Evolutionary conservation across 2,797 vertebrate genomes (phyloP).

Genomic region (Scomberomorus guttatus): DNA sequence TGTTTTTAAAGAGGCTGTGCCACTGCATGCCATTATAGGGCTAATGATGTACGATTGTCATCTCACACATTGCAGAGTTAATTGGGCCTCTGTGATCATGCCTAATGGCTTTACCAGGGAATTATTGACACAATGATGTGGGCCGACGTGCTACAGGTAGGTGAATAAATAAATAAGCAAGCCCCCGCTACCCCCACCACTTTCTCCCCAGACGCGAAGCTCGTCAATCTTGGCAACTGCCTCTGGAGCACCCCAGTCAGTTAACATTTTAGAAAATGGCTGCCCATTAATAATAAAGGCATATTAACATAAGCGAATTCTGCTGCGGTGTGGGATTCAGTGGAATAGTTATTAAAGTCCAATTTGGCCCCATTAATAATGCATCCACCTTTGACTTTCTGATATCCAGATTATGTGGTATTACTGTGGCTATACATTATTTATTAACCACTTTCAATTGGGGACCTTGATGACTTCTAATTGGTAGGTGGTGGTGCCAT

Average conservation of each 20-base stretch:
- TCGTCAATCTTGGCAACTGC: slow-evolving; percentile 88
- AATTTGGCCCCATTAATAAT: slow-evolving; percentile 92
- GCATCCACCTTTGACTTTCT: slow-evolving; percentile 91
- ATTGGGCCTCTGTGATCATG: slow-evolving; percentile 85
- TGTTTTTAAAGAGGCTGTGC: slow-evolving; percentile 83
- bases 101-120: slow-evolving; percentile 88
- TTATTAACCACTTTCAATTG: slow-evolving; percentile 90
- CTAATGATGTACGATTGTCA: slow-evolving; percentile 86
- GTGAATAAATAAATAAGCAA: slow-evolving; percentile 87
- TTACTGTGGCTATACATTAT: slow-evolving; percentile 89
- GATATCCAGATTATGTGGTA: slow-evolving; percentile 91
- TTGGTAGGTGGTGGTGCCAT: slow-evolving; percentile 83
- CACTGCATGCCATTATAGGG: slow-evolving; percentile 78
- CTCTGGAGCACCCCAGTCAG: slow-evolving; percentile 85
- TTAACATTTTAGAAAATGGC: slow-evolving; percentile 90
- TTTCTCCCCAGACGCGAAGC: slow-evolving; percentile 69
- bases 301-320: slow-evolving; percentile 91
- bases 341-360: slow-evolving; percentile 91
- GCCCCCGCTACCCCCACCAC: slow-evolving; percentile 58
- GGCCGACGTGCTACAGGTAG: slow-evolving; percentile 86
- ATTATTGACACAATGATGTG: slow-evolving; percentile 87
- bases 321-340: slow-evolving; percentile 85
- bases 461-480: slow-evolving; percentile 87
- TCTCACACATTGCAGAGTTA: slow-evolving; percentile 81
- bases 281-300: slow-evolving; percentile 89